These are phyloP conservation scores for Drosophila anomalata DNA, from an alignment of 2,888 invertebrate species.

Conservation along the genomic window DNA sequence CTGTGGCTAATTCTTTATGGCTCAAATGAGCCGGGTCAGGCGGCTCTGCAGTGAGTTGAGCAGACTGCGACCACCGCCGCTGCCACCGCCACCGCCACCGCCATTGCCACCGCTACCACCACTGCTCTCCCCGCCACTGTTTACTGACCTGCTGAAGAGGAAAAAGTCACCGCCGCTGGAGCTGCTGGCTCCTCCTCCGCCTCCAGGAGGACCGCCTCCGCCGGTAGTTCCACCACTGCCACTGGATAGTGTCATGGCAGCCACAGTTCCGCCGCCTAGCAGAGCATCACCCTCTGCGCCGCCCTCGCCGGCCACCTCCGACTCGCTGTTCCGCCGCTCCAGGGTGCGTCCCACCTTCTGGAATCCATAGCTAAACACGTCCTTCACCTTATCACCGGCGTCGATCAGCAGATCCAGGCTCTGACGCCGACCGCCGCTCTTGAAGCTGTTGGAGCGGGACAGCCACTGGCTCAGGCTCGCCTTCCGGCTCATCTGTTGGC, in stretches of 20 bases:
- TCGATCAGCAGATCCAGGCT: constrained; percentile 91
- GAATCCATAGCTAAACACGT: constrained; percentile 91
- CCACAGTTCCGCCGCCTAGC: constrained; percentile 32
- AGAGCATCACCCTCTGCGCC: constrained; percentile 51
- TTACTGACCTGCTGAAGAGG: constrained; percentile 83
- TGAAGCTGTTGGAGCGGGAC: constrained; percentile 83
- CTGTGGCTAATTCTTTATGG: constrained; percentile 1
- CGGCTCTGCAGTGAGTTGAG: constrained; percentile 81
- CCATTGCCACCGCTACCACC: constrained; percentile 23
- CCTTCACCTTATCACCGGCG: constrained; percentile 92
- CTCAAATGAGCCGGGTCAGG: constrained; percentile 79
- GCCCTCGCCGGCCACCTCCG: constrained; percentile 85
- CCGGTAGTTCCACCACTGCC: constrained; percentile 10
- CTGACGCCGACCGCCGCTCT: constrained; percentile 86
- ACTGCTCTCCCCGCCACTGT: constrained; percentile 26
- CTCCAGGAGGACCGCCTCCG: constrained; percentile 15
- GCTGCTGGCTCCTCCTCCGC: constrained; percentile 45
- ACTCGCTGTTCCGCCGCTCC: constrained; percentile 90
- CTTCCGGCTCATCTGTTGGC: constrained; percentile 81
- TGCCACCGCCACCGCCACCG: constrained; percentile 70
- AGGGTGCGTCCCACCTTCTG: constrained; percentile 88
- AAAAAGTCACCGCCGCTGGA: constrained; percentile 81
- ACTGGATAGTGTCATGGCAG: constrained; percentile 6
- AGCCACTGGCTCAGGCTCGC: constrained; percentile 82
- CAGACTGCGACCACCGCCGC: constrained; percentile 44